Base-by-base conservation (phyloP, 2,113 vertebrate genomes). In the Apaloderma vittatum region DNA sequence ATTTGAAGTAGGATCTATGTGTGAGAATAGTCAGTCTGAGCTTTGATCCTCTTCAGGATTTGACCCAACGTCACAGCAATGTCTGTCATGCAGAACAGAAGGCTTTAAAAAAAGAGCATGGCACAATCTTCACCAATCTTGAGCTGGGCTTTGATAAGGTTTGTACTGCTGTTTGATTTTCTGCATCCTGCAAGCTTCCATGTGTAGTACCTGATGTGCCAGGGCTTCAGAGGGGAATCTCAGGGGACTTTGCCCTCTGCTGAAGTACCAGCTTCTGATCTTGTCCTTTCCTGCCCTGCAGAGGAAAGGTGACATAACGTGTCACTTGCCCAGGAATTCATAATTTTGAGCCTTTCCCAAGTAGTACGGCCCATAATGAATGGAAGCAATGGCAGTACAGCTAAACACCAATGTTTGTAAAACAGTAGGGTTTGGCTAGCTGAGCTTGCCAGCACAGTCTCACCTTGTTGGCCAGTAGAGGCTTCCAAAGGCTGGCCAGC, bases 31-130 rank as follows among this genome's bases (percentile, higher is more conserved):
- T 21, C 5, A 3, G 22, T 65, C 76, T 59, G 73, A 93, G 81
- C 94, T 97, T 91, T 76, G 77, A 65, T 90, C 34, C 20, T 24
- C 61, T 71, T 40, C 61, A 61, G 70, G 61, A 29, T 87, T 78
- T 90, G 84, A 70, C 66, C 81, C 70, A 1, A 2, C 0, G 0
- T 52, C 73, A 6, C 70, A 82, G 61, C 21, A 57, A 72, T 59
- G 45, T 58, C 52, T 4, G 4, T 37, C 73, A 49, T 4, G 29
- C 24, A 67, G 58, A 79, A 59, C 49, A 51, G 66, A 43, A 62
- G 0, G 8, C 36, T 86, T 83, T 66, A 12, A 18, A 63, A 63
- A 37, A 48, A 67, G 51, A 51, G 48, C 22, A 5, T 46, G 72
- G 65, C 76, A 48, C 20, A 13, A 14, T 71, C 75, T 65, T 52